Evolutionary conservation across 1,140 invertebrate species (phyloP).

Genomic region (Hylaeus volcanicus): DNA sequence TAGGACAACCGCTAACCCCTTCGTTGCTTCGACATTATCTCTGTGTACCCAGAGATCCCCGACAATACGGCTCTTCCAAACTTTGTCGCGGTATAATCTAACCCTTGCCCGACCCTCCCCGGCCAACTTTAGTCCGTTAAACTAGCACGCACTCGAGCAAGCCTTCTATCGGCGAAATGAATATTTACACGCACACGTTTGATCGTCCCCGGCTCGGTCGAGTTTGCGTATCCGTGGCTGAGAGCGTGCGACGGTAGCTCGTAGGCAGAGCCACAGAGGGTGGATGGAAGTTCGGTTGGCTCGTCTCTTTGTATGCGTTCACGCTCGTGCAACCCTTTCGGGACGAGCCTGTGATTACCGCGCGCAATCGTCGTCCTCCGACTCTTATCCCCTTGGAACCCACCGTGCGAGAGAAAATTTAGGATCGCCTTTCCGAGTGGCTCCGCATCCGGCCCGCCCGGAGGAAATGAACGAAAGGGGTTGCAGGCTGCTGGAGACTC

Average conservation of each 20-base stretch:
- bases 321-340: constrained; percentile 37
- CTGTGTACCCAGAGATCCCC: constrained; percentile 57
- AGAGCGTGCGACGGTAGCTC: not conserved
- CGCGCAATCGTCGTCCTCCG: constrained; percentile 17
- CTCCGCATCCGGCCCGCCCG: constrained; percentile 24
- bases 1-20: constrained; percentile 36
- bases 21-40: constrained; percentile 58
- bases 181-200: constrained; percentile 48
- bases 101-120: not conserved
- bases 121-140: constrained; percentile 6
- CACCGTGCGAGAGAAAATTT: constrained; percentile 49
- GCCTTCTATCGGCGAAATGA: constrained; percentile 5
- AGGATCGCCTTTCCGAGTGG: constrained; percentile 49
- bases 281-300: constrained; percentile 10
- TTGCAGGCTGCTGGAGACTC: not conserved
- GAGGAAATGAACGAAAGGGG: constrained; percentile 53
- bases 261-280: no score
- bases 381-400: not conserved
- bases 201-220: not conserved
- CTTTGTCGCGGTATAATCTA: constrained; percentile 49
- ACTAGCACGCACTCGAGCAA: not conserved
- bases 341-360: constrained; percentile 33
- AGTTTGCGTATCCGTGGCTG: constrained; percentile 6
- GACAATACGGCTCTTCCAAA: constrained; percentile 41
- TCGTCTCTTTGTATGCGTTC: constrained; percentile 29